These are phyloP conservation scores for Pluvialis apricaria DNA, from an alignment of 2,113 vertebrate genomes.

Conservation along the genomic window DNA sequence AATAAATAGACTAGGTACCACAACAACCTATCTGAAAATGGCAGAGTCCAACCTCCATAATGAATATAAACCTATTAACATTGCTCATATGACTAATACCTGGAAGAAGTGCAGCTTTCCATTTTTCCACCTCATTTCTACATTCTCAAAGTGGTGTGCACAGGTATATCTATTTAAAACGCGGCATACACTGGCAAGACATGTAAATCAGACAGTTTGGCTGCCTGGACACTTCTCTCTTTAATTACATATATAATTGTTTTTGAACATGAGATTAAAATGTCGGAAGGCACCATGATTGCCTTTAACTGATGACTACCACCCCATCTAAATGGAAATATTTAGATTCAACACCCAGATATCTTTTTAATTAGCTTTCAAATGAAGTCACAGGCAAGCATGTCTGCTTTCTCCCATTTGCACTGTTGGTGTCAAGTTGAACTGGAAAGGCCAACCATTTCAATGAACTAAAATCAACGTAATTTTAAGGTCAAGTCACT, in stretches of 20 bases:
- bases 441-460: slow-evolving; percentile 50
- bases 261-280: slow-evolving; percentile 41
- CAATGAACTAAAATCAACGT: slow-evolving; percentile 46
- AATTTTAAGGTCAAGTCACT: slow-evolving; percentile 63
- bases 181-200: neutral
- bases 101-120: neutral
- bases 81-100: neutral
- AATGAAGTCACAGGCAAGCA: slow-evolving; percentile 8
- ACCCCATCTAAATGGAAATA: slow-evolving; percentile 42
- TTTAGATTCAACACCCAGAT: slow-evolving; percentile 29
- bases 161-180: neutral
- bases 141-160: neutral
- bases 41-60: neutral
- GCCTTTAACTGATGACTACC: slow-evolving; percentile 13
- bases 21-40: neutral
- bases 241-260: slow-evolving; percentile 28
- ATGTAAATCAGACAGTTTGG: neutral
- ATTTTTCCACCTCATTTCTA: neutral
- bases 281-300: neutral
- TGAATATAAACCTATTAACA: neutral
- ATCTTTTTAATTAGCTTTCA: slow-evolving; percentile 51
- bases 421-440: slow-evolving; percentile 15
- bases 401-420: slow-evolving; percentile 15
- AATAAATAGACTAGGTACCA: neutral
- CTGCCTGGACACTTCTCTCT: neutral